These are phyloP conservation scores for Drosophila neonasuta DNA, from an alignment of 2,888 invertebrate genomes.

Conservation along the genomic window DNA sequence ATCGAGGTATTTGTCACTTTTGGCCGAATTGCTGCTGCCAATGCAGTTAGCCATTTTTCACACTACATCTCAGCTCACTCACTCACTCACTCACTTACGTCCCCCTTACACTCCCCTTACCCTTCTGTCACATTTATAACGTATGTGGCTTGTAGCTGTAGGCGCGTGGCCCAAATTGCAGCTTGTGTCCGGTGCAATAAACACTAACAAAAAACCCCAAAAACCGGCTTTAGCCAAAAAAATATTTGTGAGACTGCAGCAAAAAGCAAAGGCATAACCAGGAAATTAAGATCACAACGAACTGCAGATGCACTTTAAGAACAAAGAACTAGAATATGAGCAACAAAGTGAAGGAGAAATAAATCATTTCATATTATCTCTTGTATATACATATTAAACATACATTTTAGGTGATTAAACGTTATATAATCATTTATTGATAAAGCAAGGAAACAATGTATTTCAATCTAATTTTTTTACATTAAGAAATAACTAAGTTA, in stretches of 20 bases:
- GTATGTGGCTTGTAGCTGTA: slow-evolving; percentile 51
- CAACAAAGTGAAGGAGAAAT: no score
- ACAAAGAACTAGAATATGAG: not conserved
- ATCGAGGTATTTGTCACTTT: slow-evolving; percentile 75
- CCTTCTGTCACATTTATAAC: not conserved
- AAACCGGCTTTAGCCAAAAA: slow-evolving; percentile 35
- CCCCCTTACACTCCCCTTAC: not conserved
- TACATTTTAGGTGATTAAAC: no score
- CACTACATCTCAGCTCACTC: slow-evolving; percentile 47
- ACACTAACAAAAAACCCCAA: slow-evolving; percentile 10
- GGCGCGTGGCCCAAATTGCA: slow-evolving; percentile 75
- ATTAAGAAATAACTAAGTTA: no score
- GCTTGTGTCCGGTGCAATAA: slow-evolving; percentile 63
- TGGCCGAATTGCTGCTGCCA: slow-evolving; percentile 61
- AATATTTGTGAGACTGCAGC: slow-evolving; percentile 26
- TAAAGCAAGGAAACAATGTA: no score
- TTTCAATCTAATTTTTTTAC: no score
- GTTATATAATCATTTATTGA: no score
- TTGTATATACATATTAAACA: no score
- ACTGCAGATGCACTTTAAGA: slow-evolving; percentile 23
- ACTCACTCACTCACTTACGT: not conserved
- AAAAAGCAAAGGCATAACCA: slow-evolving; percentile 31
- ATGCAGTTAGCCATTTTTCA: slow-evolving; percentile 75
- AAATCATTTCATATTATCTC: no score
- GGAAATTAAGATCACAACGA: slow-evolving; percentile 28